Evolutionary conservation across 2,888 invertebrate genomes (phyloP).

Genomic region (Drosophila borealis): DNA sequence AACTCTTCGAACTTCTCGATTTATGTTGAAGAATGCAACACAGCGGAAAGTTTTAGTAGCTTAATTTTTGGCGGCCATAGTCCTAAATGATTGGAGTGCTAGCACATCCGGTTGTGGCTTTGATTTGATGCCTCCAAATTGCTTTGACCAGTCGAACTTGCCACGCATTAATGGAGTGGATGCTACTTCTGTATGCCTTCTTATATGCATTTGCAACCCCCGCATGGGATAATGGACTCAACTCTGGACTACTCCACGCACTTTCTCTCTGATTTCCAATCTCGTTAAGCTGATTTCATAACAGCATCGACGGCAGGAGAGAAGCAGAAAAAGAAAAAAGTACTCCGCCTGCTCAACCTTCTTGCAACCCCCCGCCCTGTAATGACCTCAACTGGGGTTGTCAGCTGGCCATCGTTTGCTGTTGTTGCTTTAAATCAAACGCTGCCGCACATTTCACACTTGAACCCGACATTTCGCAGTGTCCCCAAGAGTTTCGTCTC

Average conservation of each 20-base stretch:
- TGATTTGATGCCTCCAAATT: constrained; percentile 76
- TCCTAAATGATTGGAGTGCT: constrained; percentile 3
- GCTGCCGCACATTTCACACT: constrained; percentile 72
- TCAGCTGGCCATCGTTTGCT: constrained; percentile 48
- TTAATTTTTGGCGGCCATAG: constrained; percentile 42
- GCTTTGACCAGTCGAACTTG: constrained; percentile 67
- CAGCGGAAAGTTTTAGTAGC: constrained; percentile 64
- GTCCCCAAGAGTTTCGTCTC: constrained; percentile 58
- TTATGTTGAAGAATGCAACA: constrained; percentile 70
- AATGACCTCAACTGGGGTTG: constrained; percentile 58
- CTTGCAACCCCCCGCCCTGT: constrained; percentile 7
- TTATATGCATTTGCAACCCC: constrained; percentile 46
- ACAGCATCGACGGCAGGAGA: constrained; percentile 52
- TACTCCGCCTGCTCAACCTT: not conserved
- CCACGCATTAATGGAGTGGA: constrained; percentile 22
- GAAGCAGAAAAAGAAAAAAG: constrained; percentile 19
- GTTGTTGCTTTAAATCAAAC: constrained; percentile 76
- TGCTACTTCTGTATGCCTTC: constrained; percentile 9
- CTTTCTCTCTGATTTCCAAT: constrained; percentile 68
- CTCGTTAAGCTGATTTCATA: constrained; percentile 79
- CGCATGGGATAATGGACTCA: constrained; percentile 40
- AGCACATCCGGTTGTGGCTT: constrained; percentile 47
- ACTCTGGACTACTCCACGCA: constrained; percentile 17
- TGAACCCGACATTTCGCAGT: constrained; percentile 53
- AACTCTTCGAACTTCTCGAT: constrained; percentile 60